Evolutionary conservation across 92 coral and sea anemone genomes (phyloP).

Genomic region (Metridium senile): DNA sequence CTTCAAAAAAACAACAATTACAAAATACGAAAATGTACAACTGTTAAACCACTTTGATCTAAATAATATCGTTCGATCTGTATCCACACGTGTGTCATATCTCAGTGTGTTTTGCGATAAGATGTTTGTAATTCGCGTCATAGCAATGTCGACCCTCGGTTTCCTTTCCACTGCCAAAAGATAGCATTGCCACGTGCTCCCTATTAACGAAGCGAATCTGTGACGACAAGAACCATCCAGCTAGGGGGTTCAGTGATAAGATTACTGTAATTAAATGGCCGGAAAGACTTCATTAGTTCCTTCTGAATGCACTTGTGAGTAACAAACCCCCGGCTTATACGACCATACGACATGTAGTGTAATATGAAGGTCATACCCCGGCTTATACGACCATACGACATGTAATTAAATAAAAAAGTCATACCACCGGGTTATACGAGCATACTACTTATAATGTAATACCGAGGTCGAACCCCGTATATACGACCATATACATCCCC

Average conservation of each 20-base stretch:
- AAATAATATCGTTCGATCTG: too few relatives aligned
- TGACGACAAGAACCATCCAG: not conserved
- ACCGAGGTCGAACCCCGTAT: too few relatives aligned
- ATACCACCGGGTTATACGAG: not conserved
- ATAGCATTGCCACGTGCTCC: slow-evolving; percentile 27
- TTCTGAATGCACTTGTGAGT: not conserved
- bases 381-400: not conserved
- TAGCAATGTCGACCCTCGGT: slow-evolving; percentile 26
- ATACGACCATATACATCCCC: too few relatives aligned
- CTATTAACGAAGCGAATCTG: slow-evolving; percentile 8
- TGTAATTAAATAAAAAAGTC: too few relatives aligned
- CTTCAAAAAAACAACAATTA: too few relatives aligned
- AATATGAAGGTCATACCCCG: too few relatives aligned
- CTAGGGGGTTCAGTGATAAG: not conserved
- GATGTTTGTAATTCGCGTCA: slow-evolving; percentile 34
- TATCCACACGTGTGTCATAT: not conserved
- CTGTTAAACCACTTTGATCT: too few relatives aligned
- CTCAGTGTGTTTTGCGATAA: not conserved
- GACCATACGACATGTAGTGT: too few relatives aligned
- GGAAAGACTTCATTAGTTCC: not conserved
- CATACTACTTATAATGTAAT: too few relatives aligned
- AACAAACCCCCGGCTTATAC: not conserved
- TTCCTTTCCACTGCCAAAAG: slow-evolving; percentile 9
- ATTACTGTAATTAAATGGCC: slow-evolving; percentile 1
- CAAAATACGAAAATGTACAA: too few relatives aligned